Evolutionary conservation across 2,888 invertebrate genomes (phyloP).

Genomic region (Pollenia griseotomentosa): DNA sequence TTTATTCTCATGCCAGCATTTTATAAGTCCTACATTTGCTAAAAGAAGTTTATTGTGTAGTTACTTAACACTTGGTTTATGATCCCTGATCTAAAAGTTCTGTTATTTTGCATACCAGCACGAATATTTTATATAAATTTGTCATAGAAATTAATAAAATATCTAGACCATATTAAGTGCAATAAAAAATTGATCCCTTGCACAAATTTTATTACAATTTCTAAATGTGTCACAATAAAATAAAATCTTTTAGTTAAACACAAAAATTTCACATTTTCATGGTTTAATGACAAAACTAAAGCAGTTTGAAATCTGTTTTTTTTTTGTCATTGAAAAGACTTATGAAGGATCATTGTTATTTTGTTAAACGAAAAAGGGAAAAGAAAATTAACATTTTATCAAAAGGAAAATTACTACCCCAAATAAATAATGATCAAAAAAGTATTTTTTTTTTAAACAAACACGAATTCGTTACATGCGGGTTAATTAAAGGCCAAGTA

Average conservation of each 20-base stretch:
- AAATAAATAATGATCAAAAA: not conserved
- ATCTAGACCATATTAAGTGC: not conserved
- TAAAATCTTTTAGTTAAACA: not conserved
- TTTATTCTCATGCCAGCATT: not conserved
- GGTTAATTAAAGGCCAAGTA: not conserved
- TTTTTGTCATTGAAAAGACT: not conserved
- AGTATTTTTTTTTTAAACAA: not conserved
- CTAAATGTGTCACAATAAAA: not conserved
- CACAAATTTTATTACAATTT: not conserved
- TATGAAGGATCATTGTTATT: conserved; percentile 42
- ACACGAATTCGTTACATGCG: conserved; percentile 20
- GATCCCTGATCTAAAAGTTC: no score
- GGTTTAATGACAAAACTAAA: not conserved
- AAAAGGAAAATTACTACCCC: not conserved
- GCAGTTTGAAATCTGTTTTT: not conserved
- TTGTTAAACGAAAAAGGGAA: not conserved
- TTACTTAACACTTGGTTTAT: no score
- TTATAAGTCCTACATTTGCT: no score
- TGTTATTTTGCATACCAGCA: conserved; percentile 15
- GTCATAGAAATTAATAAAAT: not conserved
- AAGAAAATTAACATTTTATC: not conserved
- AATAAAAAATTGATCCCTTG: not conserved
- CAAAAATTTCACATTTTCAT: conserved; percentile 8
- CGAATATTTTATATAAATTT: not conserved
- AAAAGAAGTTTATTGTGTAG: no score